These are phyloP conservation scores for Diglossa cyanea DNA, from an alignment of 2,797 vertebrate genomes.

Conservation along the genomic window DNA sequence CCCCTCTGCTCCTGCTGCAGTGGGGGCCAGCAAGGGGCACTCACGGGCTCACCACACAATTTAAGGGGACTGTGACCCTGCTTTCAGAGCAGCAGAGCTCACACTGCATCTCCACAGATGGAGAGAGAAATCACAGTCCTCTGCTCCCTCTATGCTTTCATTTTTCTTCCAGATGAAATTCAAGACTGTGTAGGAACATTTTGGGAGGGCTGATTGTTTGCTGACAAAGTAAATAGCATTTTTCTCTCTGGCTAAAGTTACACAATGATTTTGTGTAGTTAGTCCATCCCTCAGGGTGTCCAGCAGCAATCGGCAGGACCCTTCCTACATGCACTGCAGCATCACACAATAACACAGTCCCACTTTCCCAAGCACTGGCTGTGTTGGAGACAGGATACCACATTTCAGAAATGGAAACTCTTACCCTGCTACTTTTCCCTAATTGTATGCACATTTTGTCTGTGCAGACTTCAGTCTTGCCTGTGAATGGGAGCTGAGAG, in stretches of 20 bases:
- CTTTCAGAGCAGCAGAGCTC: neutral
- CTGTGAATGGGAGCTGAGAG: neutral
- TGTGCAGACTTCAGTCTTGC: neutral
- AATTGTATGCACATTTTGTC: conserved; percentile 6
- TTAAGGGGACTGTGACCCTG: neutral
- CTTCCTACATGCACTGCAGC: neutral
- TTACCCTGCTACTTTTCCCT: neutral
- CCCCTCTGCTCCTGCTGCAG: neutral
- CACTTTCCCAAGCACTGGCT: neutral
- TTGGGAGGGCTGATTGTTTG: neutral
- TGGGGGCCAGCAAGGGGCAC: neutral
- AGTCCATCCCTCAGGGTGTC: neutral
- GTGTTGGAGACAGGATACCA: neutral
- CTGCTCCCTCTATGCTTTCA: neutral
- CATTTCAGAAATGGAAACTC: conserved; percentile 36
- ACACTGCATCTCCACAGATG: fast-evolving
- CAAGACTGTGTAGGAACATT: neutral
- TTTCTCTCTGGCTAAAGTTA: neutral
- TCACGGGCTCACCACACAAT: neutral
- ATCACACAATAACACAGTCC: neutral
- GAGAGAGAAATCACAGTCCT: neutral
- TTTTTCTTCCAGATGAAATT: neutral
- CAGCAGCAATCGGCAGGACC: neutral
- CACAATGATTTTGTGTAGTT: neutral
- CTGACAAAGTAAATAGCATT: neutral